phyloP scores from a whole-genome alignment of 2,797 vertebrate species.

The Gallinago stenura region DNA sequence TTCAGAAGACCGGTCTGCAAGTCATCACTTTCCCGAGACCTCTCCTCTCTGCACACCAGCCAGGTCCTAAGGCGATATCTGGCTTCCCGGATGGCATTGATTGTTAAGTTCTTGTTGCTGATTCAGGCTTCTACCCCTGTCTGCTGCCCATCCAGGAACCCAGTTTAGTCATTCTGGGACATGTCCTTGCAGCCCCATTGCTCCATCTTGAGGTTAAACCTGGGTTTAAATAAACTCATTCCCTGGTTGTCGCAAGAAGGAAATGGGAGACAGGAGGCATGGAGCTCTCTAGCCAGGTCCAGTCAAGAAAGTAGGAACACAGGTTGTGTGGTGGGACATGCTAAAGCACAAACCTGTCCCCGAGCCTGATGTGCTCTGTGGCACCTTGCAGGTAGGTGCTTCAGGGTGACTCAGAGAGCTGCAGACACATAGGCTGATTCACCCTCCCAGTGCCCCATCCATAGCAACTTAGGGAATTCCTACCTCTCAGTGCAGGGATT shows the following conservation, averaged over 20 bases:
- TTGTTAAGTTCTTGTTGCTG: not conserved
- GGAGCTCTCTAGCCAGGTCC: not conserved
- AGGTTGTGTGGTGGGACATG: accelerated
- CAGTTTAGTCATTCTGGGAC: not conserved
- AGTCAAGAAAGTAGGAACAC: not conserved
- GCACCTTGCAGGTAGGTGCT: accelerated
- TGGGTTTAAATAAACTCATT: not conserved
- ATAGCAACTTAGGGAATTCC: not conserved
- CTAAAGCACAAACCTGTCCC: not conserved
- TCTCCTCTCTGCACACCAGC: not conserved
- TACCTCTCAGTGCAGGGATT: not conserved
- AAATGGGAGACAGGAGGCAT: not conserved
- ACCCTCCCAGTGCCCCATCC: not conserved
- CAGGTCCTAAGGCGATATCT: not conserved
- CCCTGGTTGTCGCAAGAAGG: not conserved
- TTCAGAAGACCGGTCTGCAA: not conserved
- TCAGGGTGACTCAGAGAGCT: not conserved
- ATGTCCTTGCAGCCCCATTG: not conserved
- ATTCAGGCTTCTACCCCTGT: not conserved
- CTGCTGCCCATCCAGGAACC: not conserved
- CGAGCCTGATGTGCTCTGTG: accelerated
- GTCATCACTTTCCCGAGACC: accelerated
- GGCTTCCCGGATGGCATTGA: not conserved
- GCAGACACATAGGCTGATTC: not conserved
- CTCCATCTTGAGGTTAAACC: not conserved